Evolutionary conservation across 1,140 invertebrate species (phyloP).

Genomic region (Drosophila equinoxialis): DNA sequence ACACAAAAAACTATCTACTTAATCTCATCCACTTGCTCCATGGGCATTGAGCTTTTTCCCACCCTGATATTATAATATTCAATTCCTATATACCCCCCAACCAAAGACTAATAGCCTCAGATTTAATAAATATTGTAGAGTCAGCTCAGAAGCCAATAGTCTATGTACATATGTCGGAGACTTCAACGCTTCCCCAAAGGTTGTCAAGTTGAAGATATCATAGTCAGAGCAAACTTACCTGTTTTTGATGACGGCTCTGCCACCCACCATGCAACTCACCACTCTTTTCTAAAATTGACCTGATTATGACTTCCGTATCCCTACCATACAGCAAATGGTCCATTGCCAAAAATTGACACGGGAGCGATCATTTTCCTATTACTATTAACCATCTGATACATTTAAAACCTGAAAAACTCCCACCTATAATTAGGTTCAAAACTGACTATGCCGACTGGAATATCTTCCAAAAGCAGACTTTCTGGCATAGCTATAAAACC

Average conservation of each 20-base stretch:
- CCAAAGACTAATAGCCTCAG: slow-evolving; percentile 12
- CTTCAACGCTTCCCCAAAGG: slow-evolving; percentile 22
- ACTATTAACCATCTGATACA: neutral
- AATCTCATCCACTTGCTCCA: too few species aligned
- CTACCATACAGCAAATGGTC: slow-evolving; percentile 24
- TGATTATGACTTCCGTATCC: slow-evolving; percentile 18
- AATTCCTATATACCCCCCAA: slow-evolving; percentile 22
- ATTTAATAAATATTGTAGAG: slow-evolving; percentile 18
- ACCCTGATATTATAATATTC: too few species aligned
- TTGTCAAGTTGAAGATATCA: slow-evolving; percentile 26
- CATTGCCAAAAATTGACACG: slow-evolving; percentile 13
- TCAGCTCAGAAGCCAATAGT: neutral
- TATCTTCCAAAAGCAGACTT: too few species aligned
- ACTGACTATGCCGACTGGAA: too few species aligned
- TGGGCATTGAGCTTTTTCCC: too few species aligned
- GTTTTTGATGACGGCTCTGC: slow-evolving; percentile 20
- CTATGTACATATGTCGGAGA: slow-evolving; percentile 35
- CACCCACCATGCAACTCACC: slow-evolving; percentile 3
- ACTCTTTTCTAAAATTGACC: slow-evolving; percentile 25
- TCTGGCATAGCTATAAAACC: too few species aligned
- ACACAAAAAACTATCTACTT: too few species aligned
- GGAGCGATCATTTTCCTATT: slow-evolving; percentile 25
- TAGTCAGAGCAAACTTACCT: slow-evolving; percentile 7
- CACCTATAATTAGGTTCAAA: too few species aligned
- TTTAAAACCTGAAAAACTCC: neutral